Conservation (phyloP, 1,140 invertebrate genomes). For the Plectus sambesii region DNA sequence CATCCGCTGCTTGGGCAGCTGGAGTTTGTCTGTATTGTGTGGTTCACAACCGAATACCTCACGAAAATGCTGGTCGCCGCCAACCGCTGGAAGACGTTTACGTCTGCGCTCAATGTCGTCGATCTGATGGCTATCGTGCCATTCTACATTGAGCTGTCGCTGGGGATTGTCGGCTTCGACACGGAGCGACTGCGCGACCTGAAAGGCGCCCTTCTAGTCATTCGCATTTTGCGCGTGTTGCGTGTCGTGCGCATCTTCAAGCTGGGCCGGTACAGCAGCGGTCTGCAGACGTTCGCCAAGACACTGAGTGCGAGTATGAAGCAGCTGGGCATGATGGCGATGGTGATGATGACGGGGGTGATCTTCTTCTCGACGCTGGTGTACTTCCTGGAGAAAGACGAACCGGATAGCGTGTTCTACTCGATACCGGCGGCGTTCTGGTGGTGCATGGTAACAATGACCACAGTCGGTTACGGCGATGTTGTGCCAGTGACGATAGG, state of each 20-base stretch:
- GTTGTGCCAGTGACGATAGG: slow-evolving; percentile 5
- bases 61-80: slow-evolving; percentile 34
- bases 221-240: slow-evolving; percentile 36
- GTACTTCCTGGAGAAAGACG: slow-evolving; percentile 45
- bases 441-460: slow-evolving; percentile 41
- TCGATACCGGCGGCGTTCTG: slow-evolving; percentile 45
- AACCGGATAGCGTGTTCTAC: slow-evolving; percentile 30
- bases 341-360: slow-evolving; percentile 37
- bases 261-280: slow-evolving; percentile 31
- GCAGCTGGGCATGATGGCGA: slow-evolving; percentile 38
- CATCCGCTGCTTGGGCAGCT: slow-evolving; percentile 25
- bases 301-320: slow-evolving; percentile 32
- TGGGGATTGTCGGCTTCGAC: slow-evolving; percentile 48
- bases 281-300: slow-evolving; percentile 37
- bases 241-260: slow-evolving; percentile 36
- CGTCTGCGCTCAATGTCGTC: slow-evolving; percentile 33
- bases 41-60: slow-evolving; percentile 36
- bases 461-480: slow-evolving; percentile 31
- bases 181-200: slow-evolving; percentile 49
- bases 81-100: slow-evolving; percentile 25
- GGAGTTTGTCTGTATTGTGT: slow-evolving; percentile 37
- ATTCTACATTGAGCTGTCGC: slow-evolving; percentile 46
- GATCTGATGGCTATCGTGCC: slow-evolving; percentile 37
- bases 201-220: slow-evolving; percentile 36
- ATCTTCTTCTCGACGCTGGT: slow-evolving; percentile 43